A percentile compares a stretch with the other conserved stretches of the same genome.
Evolutionary conservation across 2,797 vertebrate genomes (phyloP).

Genomic region (Pseudocheirus occidentalis): DNA sequence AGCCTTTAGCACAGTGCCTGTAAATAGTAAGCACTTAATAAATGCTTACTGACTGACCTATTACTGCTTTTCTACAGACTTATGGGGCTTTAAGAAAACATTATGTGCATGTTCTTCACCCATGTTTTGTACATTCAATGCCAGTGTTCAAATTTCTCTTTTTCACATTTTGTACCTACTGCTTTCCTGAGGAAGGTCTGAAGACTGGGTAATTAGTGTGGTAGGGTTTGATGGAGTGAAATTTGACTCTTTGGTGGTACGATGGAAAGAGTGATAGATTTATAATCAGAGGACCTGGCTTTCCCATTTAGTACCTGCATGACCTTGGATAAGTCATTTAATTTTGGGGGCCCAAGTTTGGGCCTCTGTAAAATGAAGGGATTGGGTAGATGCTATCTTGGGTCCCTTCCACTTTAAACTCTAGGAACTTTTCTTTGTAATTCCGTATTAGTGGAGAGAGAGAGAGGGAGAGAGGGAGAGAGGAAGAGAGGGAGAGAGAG

Average conservation of each 20-base stretch:
- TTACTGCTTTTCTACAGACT: not conserved
- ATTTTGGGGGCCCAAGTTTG: not conserved
- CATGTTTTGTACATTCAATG: not conserved
- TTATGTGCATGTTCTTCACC: constrained; percentile 1
- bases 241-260: not conserved
- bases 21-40: not conserved
- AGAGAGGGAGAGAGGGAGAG: not conserved
- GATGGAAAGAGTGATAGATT: not conserved
- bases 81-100: constrained; percentile 13
- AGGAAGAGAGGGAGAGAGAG: too few relatives aligned
- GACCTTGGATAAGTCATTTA: not conserved
- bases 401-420: not conserved
- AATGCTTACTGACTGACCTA: not conserved
- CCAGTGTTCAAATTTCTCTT: constrained; percentile 15
- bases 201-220: constrained; percentile 25
- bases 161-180: constrained; percentile 7
- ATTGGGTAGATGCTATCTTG: not conserved
- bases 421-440: not conserved
- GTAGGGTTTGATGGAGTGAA: not conserved
- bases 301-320: not conserved
- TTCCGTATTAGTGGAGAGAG: not conserved
- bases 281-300: not conserved
- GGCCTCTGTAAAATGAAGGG: not conserved
- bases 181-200: constrained; percentile 49
- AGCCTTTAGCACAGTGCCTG: not conserved